Base-by-base conservation (phyloP, 2,797 vertebrate genomes). In the Caiman crocodilus region DNA sequence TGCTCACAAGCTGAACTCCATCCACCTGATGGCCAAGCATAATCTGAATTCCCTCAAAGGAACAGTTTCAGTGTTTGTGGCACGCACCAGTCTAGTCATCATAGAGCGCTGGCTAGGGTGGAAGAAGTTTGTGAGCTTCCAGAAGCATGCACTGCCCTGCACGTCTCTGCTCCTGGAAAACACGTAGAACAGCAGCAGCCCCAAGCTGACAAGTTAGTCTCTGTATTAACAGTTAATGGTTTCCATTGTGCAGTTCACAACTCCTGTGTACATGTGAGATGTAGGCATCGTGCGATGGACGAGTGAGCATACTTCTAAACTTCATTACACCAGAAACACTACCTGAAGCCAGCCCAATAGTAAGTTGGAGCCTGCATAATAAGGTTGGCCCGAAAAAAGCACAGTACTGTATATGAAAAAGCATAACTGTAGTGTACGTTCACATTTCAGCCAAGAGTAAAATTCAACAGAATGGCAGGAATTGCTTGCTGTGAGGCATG, bases 401-500 rank as follows among this genome's bases (percentile, higher is more conserved):
- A 88, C 80, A 76, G 17, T 85, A 94, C 84, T 4, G 35, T 76
- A 28, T 63, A 55, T 20, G 30, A 86, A 93, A 90, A 85, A 91
- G 82, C 50, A 11, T 21, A 12, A 6, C 74, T 32, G 59, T 88
- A 71, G 76, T 90, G 14, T 69, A 90, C 0, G 0, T 90, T 92
- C 69, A 89, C 6, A 83, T 90, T 91, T 91, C 86, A 89, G 89
- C 81, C 89, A 94, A 85, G 82, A 79, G 75, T 86, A 93, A 76
- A 92, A 94, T 3, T 90, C 79, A 90, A 89, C 82, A 42, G 90
- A 96, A 94, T 82, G 86, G 61, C 79, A 95, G 87, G 89, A 95
- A 91, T 94, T 91, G 90, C 81, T 91, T 88, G 77, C 89, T 88
- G 57, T 15, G 79, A 96, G 95, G 95, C 94, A 91, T 8, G 28